Conservation (phyloP, 2,888 invertebrate species). For the Eristalis pertinax region DNA sequence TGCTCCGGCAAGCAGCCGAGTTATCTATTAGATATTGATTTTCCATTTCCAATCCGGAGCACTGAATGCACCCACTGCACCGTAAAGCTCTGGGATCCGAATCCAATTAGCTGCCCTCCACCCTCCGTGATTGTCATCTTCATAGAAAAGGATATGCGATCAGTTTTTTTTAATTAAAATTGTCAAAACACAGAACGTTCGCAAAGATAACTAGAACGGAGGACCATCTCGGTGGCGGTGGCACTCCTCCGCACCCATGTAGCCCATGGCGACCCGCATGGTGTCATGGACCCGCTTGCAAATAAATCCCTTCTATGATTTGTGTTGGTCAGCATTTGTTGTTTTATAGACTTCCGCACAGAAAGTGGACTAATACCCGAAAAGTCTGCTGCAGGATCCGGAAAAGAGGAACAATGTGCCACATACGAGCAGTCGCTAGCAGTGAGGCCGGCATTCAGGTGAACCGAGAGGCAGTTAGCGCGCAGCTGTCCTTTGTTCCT, state of each 20-base stretch:
- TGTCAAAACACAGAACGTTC: background rate
- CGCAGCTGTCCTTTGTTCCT: conserved; percentile 1
- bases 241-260: too few relatives aligned
- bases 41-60: background rate
- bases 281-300: conserved; percentile 29
- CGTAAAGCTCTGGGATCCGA: conserved; percentile 40
- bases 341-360: conserved; percentile 66
- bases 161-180: conserved; percentile 41
- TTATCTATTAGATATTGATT: conserved; percentile 41
- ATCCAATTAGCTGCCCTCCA: conserved; percentile 41
- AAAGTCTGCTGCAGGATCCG: conserved; percentile 31
- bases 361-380: conserved; percentile 56
- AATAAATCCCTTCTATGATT: conserved; percentile 69
- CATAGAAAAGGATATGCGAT: conserved; percentile 22
- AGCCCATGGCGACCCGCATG: background rate
- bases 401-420: background rate
- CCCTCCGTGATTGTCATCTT: conserved; percentile 21
- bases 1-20: conserved; percentile 1
- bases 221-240: background rate
- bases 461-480: conserved; percentile 15
- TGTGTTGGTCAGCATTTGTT: conserved; percentile 68
- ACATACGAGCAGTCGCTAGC: too few relatives aligned
- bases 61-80: conserved; percentile 27
- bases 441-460: conserved; percentile 53
- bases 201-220: background rate